Base-by-base conservation (phyloP, 2,797 vertebrate species). In the Dallia pectoralis region DNA sequence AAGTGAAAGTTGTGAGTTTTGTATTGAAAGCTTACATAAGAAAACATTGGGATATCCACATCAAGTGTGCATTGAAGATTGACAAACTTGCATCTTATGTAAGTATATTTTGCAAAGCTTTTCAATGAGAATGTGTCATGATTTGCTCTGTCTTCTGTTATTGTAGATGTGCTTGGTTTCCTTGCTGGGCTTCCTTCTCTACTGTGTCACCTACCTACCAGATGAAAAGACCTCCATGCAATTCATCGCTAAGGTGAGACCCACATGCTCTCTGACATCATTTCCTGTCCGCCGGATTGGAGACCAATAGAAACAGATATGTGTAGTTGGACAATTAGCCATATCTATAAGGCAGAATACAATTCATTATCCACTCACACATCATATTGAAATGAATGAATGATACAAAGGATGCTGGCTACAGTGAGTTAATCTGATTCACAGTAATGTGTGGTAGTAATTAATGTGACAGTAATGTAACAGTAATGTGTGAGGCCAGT, bases 241-340 rank as follows among this genome's bases (percentile, higher is more conserved):
- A 59, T 99, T 98, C 85, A 86, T 93, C 53, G 88, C 91, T 83
- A 99, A 99, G 94, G 98, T 99, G 91, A 89, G 86, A 74, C 68
- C 7, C 27, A 15, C 51, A 49, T 3, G 53, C 15, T 27, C 19
- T n/a, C 63, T 25, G 19, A 66, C 47, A 40, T 47, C 53, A 71
- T 15, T 53, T 49, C 27, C 32, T 25, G 19, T 67, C 4, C 9
- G 6, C 33, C 69, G 25, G 30, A 36, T 19, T 14, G 3, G 51
- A 61, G 25, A 61, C 16, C 14, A 36, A 36, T 22, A 61, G 9
- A 8, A 33, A 36, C 29, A 18, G 16, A 22, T 11, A 8, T 18
- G 47, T 29, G 16, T 36, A 59, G 11, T 59, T 19, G 12, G 6
- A 14, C 29, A 32, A 69, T 49, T 11, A 29, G 14, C 51, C 48